Evolutionary conservation across 1,140 invertebrate species (phyloP).

Genomic region (Scaptomyza hsui): DNA sequence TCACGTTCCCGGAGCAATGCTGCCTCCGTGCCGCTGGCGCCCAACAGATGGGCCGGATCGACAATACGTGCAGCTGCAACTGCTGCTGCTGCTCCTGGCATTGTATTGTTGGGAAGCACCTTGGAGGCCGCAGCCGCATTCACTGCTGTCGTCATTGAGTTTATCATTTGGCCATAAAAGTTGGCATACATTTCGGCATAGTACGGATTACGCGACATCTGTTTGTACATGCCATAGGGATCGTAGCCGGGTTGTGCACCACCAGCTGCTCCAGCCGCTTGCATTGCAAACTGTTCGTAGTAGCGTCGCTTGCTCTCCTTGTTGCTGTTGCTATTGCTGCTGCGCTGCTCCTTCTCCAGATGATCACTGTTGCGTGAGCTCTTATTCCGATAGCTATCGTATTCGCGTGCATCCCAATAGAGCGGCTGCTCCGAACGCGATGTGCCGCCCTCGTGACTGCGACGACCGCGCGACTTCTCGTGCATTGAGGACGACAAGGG

Average conservation of each 20-base stretch:
- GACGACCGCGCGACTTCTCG: slow-evolving; percentile 41
- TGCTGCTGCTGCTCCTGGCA: slow-evolving; percentile 1
- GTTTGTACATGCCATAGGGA: slow-evolving; percentile 87
- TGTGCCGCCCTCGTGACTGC: slow-evolving; percentile 43
- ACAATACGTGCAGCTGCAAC: slow-evolving; percentile 84
- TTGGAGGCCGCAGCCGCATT: slow-evolving; percentile 43
- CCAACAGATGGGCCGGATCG: slow-evolving; percentile 11
- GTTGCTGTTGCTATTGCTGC: slow-evolving; percentile 33
- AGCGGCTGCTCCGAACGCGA: slow-evolving; percentile 34
- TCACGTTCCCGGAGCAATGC: slow-evolving; percentile 86
- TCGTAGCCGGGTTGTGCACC: slow-evolving; percentile 55
- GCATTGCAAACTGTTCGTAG: slow-evolving; percentile 85
- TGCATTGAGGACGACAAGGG: background rate
- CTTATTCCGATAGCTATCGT: slow-evolving; percentile 76
- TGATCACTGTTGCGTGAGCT: slow-evolving; percentile 80
- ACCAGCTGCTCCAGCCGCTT: slow-evolving; percentile 54
- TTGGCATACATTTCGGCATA: slow-evolving; percentile 92
- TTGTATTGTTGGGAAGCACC: background rate
- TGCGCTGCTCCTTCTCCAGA: slow-evolving; percentile 61
- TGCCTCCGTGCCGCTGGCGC: slow-evolving; percentile 31
- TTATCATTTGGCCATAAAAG: slow-evolving; percentile 84
- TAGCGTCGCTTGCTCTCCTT: slow-evolving; percentile 77
- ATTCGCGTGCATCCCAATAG: slow-evolving; percentile 62
- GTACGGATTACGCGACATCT: slow-evolving; percentile 90
- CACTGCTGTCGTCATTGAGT: slow-evolving; percentile 55